phyloP scores from a whole-genome alignment of 2,888 invertebrate genomes.

The Agrypnus murinus region DNA sequence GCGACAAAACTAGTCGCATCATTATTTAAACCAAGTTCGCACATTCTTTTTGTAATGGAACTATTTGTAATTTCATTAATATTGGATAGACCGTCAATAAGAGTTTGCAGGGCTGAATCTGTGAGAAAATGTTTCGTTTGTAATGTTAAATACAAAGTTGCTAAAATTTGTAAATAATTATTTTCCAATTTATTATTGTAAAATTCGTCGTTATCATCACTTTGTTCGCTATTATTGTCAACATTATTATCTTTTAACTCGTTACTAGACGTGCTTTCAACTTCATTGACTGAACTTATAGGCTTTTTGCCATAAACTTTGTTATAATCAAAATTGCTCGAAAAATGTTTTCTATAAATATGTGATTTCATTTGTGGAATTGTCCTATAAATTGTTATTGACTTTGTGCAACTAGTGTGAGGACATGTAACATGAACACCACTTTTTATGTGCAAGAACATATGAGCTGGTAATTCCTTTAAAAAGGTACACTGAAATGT shows the following conservation, averaged over 20 bases:
- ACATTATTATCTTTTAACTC: not conserved
- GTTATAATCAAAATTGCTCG: not conserved
- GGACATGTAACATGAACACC: not conserved
- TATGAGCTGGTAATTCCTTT: not conserved
- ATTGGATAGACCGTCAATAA: not conserved
- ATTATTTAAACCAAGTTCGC: not conserved
- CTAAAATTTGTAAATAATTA: constrained; percentile 6
- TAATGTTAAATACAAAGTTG: constrained; percentile 4
- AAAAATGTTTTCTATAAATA: not conserved
- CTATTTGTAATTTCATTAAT: constrained; percentile 12
- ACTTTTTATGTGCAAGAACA: not conserved
- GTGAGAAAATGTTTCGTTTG: constrained; percentile 16
- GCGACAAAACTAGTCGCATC: not conserved
- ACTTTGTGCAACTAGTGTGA: not conserved
- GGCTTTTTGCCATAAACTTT: not conserved
- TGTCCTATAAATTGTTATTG: not conserved
- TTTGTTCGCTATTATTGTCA: not conserved
- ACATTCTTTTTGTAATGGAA: not conserved
- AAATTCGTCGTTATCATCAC: not conserved
- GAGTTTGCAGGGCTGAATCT: not conserved
- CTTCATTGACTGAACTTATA: too few relatives aligned
- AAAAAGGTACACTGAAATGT: not conserved
- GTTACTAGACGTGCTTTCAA: not conserved
- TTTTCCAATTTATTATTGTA: not conserved
- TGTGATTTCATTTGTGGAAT: not conserved